Conservation (phyloP, 2,797 vertebrate species). For the Geotrypetes seraphini region DNA sequence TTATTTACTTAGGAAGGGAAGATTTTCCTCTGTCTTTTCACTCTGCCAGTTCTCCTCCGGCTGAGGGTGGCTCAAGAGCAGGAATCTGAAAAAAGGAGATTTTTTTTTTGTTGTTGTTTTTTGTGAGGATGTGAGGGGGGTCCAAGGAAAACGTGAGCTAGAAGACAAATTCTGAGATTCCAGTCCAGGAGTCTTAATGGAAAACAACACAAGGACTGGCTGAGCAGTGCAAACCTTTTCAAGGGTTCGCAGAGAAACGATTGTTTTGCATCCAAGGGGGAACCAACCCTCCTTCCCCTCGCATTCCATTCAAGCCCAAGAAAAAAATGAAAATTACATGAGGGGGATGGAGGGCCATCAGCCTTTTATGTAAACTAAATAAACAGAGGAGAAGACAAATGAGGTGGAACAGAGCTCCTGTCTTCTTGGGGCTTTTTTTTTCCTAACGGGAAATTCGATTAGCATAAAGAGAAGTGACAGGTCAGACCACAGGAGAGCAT, state of each 20-base stretch:
- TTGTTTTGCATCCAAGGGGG: slow-evolving; percentile 50
- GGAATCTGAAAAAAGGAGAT: slow-evolving; percentile 20
- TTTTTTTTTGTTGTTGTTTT: no score
- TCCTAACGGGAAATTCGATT: slow-evolving; percentile 19
- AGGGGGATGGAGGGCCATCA: no score
- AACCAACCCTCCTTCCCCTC: no score
- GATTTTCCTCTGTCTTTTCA: slow-evolving; percentile 15
- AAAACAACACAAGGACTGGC: slow-evolving; percentile 53
- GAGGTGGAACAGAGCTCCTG: slow-evolving; percentile 9
- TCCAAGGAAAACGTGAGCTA: slow-evolving; percentile 37
- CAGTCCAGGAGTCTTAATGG: slow-evolving; percentile 36
- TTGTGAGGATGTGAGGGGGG: slow-evolving; percentile 22
- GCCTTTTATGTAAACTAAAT: slow-evolving; percentile 2
- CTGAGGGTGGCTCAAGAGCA: slow-evolving; percentile 42
- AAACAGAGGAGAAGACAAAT: slow-evolving; percentile 20
- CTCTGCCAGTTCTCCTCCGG: slow-evolving; percentile 18
- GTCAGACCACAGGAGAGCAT: no score
- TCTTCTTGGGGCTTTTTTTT: neutral
- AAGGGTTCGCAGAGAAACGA: slow-evolving; percentile 34
- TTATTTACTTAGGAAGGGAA: slow-evolving; percentile 47
- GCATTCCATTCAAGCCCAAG: no score
- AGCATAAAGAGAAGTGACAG: no score
- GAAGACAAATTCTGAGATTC: slow-evolving; percentile 45
- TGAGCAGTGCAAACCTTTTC: slow-evolving; percentile 49
- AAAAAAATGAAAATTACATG: slow-evolving; percentile 21